Evolutionary conservation across 2,888 invertebrate genomes (phyloP).

Genomic region (Drosophila robusta): DNA sequence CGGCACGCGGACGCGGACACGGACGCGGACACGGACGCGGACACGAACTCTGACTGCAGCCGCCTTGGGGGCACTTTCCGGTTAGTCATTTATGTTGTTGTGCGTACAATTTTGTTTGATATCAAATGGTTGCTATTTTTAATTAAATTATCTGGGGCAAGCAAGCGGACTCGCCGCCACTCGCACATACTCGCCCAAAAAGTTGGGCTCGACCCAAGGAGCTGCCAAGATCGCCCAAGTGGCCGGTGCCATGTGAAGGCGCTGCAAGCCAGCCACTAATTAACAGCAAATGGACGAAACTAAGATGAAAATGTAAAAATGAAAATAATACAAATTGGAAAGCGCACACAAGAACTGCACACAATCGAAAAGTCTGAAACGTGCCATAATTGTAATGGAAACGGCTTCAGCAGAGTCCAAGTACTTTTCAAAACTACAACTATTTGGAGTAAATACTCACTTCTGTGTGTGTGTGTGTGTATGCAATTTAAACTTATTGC

Average conservation of each 20-base stretch:
- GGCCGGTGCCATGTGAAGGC: background rate
- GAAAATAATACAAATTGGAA: constrained; percentile 20
- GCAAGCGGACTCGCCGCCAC: constrained; percentile 20
- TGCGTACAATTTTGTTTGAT: constrained; percentile 64
- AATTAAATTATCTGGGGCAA: constrained; percentile 63
- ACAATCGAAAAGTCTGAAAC: constrained; percentile 28
- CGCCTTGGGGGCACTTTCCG: constrained; percentile 50
- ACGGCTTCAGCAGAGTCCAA: constrained; percentile 5
- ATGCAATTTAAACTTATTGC: too few relatives aligned
- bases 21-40: background rate
- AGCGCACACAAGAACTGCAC: constrained; percentile 16
- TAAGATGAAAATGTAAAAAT: constrained; percentile 9
- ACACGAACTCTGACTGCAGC: constrained; percentile 21
- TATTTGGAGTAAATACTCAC: background rate
- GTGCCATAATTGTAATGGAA: constrained; percentile 41
- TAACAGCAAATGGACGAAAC: constrained; percentile 32
- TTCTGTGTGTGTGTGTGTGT: too few relatives aligned
- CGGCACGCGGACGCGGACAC: background rate
- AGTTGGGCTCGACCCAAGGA: background rate
- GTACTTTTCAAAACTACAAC: constrained; percentile 8
- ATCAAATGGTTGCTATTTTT: constrained; percentile 68
- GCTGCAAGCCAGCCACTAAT: constrained; percentile 33
- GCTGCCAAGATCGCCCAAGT: background rate
- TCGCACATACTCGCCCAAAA: constrained; percentile 12
- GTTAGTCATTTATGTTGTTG: constrained; percentile 57